Base-by-base conservation (phyloP, 2,797 vertebrate genomes). In the Emys orbicularis region DNA sequence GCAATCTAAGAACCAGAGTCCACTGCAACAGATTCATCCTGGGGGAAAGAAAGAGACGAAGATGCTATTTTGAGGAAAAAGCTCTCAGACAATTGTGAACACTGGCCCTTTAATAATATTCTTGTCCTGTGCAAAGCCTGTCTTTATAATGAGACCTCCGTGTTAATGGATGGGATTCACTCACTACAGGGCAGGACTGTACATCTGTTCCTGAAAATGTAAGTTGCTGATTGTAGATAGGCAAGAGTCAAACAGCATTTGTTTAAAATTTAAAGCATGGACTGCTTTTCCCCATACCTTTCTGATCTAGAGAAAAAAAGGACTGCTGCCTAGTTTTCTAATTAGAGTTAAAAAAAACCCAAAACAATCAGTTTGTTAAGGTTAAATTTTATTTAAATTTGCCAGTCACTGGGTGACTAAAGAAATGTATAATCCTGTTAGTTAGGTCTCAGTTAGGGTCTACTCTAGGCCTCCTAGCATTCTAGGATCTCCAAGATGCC, bases 41-140 rank as follows among this genome's bases (percentile, higher is more conserved):
- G 21, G 5, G 86, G 37, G 23, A 47, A 37, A 27, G 10, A 29
- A 1, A 52, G 57, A 3, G 57, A 3, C 12, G 0, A 72, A 0
- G 10, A 87, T 79, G 11, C 2, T 72, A 53, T 88, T 72, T 44
- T 54, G 86, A 47, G 31, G n/a, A 8, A 86, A 44, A 31, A 53
- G 31, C 16, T 90, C n/a, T 72, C 61, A 68, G 68, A 72, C 10
- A 41, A 12, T 72, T 68, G 61, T 37, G 23, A 72, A 41, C 21
- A 41, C n/a, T 72, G 19, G 37, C 68, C 68, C 61, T 41, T 72
- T 12, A 72, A 41, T 41, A 41, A 72, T 23, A 72, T 23, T 41
- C 21, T 72, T 72, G 21, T 72, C n/a, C n/a, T 72, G 37, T 37
- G 68, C 68, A 72, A 72, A 72, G 68, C 34, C 34, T 19, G 34